Conservation (phyloP, 2,888 invertebrate genomes). For the Drosophila quinaria region DNA sequence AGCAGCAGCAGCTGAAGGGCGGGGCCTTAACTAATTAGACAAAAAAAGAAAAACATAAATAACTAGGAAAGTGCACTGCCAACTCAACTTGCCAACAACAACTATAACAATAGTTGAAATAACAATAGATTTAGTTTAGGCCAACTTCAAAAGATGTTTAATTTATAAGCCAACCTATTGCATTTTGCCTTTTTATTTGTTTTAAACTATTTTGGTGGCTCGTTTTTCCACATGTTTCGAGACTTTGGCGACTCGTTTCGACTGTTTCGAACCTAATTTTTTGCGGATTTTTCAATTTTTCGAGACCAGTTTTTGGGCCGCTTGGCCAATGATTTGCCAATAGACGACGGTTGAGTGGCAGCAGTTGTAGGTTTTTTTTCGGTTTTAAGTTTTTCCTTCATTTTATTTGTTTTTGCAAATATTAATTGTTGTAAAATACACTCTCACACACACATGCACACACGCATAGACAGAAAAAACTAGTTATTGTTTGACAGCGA, state of each 20-base stretch:
- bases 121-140: slow-evolving; percentile 10
- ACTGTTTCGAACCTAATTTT: slow-evolving; percentile 67
- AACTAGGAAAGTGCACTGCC: slow-evolving; percentile 2
- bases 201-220: slow-evolving; percentile 3
- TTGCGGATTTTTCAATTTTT: slow-evolving; percentile 71
- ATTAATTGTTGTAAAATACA: slow-evolving; percentile 74
- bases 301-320: slow-evolving; percentile 75
- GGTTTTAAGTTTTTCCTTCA: slow-evolving; percentile 36
- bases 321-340: slow-evolving; percentile 75
- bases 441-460: slow-evolving; percentile 20
- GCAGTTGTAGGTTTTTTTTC: slow-evolving; percentile 53
- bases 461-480: slow-evolving; percentile 40
- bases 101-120: slow-evolving; percentile 1
- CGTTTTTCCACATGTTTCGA: slow-evolving; percentile 61
- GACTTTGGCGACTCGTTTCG: slow-evolving; percentile 51
- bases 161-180: slow-evolving; percentile 57
- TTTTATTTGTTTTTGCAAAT: slow-evolving; percentile 61
- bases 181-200: slow-evolving; percentile 38
- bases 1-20: slow-evolving; percentile 12
- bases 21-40: slow-evolving; percentile 36
- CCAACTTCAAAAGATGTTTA: slow-evolving; percentile 42
- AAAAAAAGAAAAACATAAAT: slow-evolving; percentile 16
- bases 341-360: slow-evolving; percentile 58
- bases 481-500: slow-evolving; percentile 69
- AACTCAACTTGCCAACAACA: slow-evolving; percentile 3